Evolutionary conservation across 1,140 invertebrate genomes (phyloP).

Genomic region (Papilio polytes): DNA sequence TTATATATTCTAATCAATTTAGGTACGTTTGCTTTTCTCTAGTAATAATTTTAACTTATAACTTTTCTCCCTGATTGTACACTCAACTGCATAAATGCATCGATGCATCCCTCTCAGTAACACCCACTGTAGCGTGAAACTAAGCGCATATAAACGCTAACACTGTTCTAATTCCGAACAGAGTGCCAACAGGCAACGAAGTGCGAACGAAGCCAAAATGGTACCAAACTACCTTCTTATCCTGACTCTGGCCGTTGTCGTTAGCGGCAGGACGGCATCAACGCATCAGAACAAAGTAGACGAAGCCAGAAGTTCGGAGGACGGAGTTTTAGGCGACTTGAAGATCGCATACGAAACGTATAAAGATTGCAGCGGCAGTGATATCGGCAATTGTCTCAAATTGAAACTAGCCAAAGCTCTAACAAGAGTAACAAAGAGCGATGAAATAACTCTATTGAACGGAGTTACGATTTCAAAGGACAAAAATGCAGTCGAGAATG

Average conservation of each 20-base stretch:
- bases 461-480: slow-evolving; percentile 89
- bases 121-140: slow-evolving; percentile 77
- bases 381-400: slow-evolving; percentile 90
- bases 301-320: slow-evolving; percentile 75
- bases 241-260: slow-evolving; percentile 72
- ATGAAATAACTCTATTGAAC: slow-evolving; percentile 87
- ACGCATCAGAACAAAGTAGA: slow-evolving; percentile 75
- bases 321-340: slow-evolving; percentile 74
- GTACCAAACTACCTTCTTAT: slow-evolving; percentile 78
- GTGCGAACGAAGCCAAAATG: slow-evolving; percentile 72
- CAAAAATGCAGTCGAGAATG: slow-evolving; percentile 69
- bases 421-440: slow-evolving; percentile 87
- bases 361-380: slow-evolving; percentile 89
- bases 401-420: slow-evolving; percentile 89
- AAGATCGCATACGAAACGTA: slow-evolving; percentile 84
- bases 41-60: background rate
- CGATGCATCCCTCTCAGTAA: slow-evolving; percentile 75
- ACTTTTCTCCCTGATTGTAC: slow-evolving; percentile 47
- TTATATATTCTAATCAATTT: too few relatives aligned
- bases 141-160: slow-evolving; percentile 79
- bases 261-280: slow-evolving; percentile 71
- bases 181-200: slow-evolving; percentile 70
- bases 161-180: slow-evolving; percentile 66
- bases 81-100: slow-evolving; percentile 74
- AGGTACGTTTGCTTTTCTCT: too few relatives aligned